Conservation (phyloP, 2,113 vertebrate species). For the Ophthalmotilapia sp. region DNA sequence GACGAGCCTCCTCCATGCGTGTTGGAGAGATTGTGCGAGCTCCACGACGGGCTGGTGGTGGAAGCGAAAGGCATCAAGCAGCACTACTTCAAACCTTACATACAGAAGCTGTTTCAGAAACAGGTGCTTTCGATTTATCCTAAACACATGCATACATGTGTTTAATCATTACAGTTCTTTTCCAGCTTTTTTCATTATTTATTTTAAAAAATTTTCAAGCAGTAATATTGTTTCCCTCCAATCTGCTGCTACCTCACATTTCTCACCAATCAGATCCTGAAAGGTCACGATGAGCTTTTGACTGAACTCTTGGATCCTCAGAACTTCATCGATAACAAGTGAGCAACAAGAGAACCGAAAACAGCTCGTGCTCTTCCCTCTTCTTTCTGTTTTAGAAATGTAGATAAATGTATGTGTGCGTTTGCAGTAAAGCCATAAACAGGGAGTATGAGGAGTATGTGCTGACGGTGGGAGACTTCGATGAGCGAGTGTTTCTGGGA, state of each 20-base stretch:
- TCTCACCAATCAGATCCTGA: slow-evolving; percentile 79
- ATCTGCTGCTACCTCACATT: neutral
- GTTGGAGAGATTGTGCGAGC: slow-evolving; percentile 83
- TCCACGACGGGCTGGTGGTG: slow-evolving; percentile 88
- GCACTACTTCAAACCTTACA: slow-evolving; percentile 96
- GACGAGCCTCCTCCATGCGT: slow-evolving; percentile 81
- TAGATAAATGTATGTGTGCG: fast-evolving
- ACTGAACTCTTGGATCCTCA: slow-evolving; percentile 78
- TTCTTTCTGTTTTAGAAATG: fast-evolving
- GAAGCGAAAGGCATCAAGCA: slow-evolving; percentile 98
- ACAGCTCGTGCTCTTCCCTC: neutral
- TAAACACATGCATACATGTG: neutral
- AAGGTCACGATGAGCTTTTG: slow-evolving; percentile 79
- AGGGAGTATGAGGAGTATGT: slow-evolving; percentile 96
- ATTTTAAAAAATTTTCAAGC: neutral
- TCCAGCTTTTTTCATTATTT: neutral
- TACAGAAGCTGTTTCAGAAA: slow-evolving; percentile 84
- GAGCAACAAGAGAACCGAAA: neutral
- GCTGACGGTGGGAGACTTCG: slow-evolving; percentile 92
- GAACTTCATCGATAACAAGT: slow-evolving; percentile 94
- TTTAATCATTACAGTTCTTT: neutral
- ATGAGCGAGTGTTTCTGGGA: slow-evolving; percentile 93
- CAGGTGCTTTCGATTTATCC: slow-evolving; percentile 64
- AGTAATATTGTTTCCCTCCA: neutral
- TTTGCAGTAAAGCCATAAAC: slow-evolving; percentile 87